Conservation (phyloP, 2,888 invertebrate genomes). For the Hermaeophaga mercurialis region DNA sequence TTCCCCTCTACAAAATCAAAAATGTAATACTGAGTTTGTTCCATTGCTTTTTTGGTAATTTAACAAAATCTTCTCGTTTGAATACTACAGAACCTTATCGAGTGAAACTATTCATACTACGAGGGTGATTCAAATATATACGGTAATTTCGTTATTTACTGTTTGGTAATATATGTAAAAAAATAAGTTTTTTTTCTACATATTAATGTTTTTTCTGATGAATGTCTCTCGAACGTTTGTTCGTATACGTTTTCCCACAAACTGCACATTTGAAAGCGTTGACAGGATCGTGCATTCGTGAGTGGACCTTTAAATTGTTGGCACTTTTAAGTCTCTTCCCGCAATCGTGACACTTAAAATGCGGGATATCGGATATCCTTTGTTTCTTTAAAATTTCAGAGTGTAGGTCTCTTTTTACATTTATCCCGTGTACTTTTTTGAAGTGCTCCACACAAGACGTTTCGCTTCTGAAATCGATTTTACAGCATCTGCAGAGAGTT, state of each 20-base stretch:
- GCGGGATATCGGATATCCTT: slow-evolving; percentile 31
- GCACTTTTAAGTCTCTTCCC: slow-evolving; percentile 33
- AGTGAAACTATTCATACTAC: too few relatives aligned
- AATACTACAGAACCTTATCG: too few relatives aligned
- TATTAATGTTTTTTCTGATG: slow-evolving; percentile 29
- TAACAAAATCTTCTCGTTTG: too few relatives aligned
- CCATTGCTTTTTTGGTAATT: too few relatives aligned
- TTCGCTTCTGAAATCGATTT: slow-evolving; percentile 8
- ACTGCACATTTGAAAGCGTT: slow-evolving; percentile 57
- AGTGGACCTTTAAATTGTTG: slow-evolving; percentile 58
- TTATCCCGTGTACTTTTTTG: not conserved
- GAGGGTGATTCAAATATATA: too few relatives aligned
- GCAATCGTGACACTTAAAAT: slow-evolving; percentile 36
- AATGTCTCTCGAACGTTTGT: slow-evolving; percentile 41
- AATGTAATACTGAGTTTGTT: too few relatives aligned
- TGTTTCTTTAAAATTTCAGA: slow-evolving; percentile 40
- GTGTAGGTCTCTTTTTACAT: slow-evolving; percentile 42
- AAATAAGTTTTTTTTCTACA: too few relatives aligned
- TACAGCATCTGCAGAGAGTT: slow-evolving; percentile 32
- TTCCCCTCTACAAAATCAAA: too few relatives aligned
- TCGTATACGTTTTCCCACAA: slow-evolving; percentile 62
- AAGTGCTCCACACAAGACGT: slow-evolving; percentile 21
- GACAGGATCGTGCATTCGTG: slow-evolving; percentile 54
- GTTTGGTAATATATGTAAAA: too few relatives aligned
- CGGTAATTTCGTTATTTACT: too few relatives aligned